Base-by-base conservation (phyloP, 2,888 invertebrate species). In the Catocala fraxini region DNA sequence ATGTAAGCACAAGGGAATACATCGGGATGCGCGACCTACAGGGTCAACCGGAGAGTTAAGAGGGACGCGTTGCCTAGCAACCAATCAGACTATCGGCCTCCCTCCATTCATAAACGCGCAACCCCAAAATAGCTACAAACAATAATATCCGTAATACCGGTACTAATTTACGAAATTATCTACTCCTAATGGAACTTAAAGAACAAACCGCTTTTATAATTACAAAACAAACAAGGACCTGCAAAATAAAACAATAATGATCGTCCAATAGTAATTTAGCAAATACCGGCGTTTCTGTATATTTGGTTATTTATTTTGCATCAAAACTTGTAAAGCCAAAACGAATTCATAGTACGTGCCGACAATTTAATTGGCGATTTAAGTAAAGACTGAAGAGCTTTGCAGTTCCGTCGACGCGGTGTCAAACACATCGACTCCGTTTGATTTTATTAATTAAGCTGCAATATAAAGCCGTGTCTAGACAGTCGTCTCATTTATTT, bases 1-100 rank as follows among this genome's bases (percentile, higher is more conserved):
- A 63, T 42, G 46, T 48, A 48, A 52, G 41, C 66, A 59, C 59
- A 59, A 51, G 63, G 63, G 65, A 71, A 67, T 59, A 61, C 45
- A 68, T 70, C 57, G 82, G 80, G 83, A 85, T 82, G 82, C 82
- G 76, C 84, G 83, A 84, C 86, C 86, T 82, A 82, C 83, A 85
- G 85, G 86, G 87, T 87, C 87, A 88, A 84, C 79, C 79, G 77
- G 74, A 73, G 77, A 75, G 75, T 77, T 73, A 75, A 81, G 80
- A 84, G 88, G 85, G 83, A 78, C 79, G 85, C 84, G 90, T 90
- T 85, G 87, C 90, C 71, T 81, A 69, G 89, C 88, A 86, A 89
- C 89, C 72, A 60, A 68, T 66, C 69, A 77, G 77, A 74, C 48
- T 59, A 56, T 58, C 61, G 59, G 63, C 51, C 77, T 74, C 80